phyloP scores from a whole-genome alignment of 2,888 invertebrate species.

The Stenoptilia bipunctidactyla region DNA sequence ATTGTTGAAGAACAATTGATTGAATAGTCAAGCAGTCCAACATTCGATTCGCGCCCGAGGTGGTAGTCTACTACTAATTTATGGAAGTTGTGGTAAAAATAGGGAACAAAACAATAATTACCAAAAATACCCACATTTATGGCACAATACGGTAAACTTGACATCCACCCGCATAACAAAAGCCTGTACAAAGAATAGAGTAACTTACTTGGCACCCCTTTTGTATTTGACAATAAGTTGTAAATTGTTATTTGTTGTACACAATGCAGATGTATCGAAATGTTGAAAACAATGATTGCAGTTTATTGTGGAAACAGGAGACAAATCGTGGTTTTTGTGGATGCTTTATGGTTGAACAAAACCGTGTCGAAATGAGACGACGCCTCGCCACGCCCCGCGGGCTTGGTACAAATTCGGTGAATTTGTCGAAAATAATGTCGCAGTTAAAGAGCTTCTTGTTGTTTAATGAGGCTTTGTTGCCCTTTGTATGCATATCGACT shows the following conservation, averaged over 20 bases:
- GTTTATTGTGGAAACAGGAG: slow-evolving; percentile 7
- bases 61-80: background rate
- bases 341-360: too few species aligned
- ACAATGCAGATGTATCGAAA: background rate
- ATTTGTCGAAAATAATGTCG: too few species aligned
- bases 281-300: slow-evolving; percentile 1
- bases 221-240: background rate
- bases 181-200: background rate
- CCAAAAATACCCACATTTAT: background rate
- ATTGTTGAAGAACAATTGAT: too few species aligned
- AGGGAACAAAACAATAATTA: background rate
- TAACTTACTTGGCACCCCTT: background rate
- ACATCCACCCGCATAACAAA: background rate
- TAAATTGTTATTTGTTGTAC: background rate
- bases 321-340: too few species aligned
- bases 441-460: too few species aligned
- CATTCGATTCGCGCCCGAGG: background rate
- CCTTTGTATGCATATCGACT: too few species aligned
- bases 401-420: too few species aligned
- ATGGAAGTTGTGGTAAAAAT: background rate
- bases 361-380: too few species aligned
- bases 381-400: too few species aligned
- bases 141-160: background rate
- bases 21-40: too few species aligned
- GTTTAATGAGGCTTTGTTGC: too few species aligned